Percentiles rank a stretch among this genome's conserved stretches.
Evolutionary conservation across 2,113 vertebrate species (phyloP).

Genomic region (Sitta europaea): DNA sequence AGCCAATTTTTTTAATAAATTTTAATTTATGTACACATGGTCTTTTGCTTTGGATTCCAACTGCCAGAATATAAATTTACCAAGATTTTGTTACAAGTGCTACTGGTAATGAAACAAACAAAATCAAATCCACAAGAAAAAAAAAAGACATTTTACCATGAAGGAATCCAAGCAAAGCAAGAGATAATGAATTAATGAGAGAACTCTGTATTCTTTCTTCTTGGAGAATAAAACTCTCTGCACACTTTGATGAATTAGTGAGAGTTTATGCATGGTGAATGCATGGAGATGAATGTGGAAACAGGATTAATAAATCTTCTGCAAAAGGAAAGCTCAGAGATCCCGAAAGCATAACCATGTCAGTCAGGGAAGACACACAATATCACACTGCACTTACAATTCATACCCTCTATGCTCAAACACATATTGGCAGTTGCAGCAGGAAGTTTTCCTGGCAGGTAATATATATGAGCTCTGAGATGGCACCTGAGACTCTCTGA

Average conservation of each 20-base stretch:
- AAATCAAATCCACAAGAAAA: neutral
- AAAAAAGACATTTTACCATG: neutral
- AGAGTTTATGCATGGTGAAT: neutral
- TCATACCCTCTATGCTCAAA: neutral
- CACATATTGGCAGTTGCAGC: neutral
- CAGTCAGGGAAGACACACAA: neutral
- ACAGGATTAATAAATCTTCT: neutral
- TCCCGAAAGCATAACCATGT: neutral
- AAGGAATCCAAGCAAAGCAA: neutral
- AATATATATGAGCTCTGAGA: neutral
- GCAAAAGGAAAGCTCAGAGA: neutral
- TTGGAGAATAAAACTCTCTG: neutral
- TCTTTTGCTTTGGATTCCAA: neutral
- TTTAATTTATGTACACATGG: neutral
- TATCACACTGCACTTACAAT: neutral
- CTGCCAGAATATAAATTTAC: constrained; percentile 1
- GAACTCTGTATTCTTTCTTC: neutral
- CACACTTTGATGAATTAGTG: neutral
- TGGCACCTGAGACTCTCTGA: neutral
- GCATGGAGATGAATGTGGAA: neutral
- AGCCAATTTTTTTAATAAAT: neutral
- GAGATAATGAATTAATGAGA: neutral
- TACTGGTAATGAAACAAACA: constrained; percentile 23
- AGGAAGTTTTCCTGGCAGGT: neutral
- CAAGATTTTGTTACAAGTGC: neutral